Base-by-base conservation (phyloP, 2,797 vertebrate genomes). In the Cynopterus sphinx region DNA sequence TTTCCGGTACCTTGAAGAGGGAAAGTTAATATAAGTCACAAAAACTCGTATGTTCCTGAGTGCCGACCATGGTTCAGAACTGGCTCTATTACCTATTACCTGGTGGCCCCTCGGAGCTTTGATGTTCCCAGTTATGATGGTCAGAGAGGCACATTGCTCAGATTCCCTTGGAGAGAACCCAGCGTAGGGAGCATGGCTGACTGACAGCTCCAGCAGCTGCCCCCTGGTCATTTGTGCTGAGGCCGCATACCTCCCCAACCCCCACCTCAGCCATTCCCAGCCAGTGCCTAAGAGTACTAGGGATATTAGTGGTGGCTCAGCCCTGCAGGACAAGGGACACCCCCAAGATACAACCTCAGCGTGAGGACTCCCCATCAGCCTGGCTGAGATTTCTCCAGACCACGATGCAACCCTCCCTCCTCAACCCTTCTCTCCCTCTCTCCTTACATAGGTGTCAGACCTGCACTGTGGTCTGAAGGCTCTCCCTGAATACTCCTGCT, bases 1-100 rank as follows among this genome's bases (percentile, higher is more conserved):
- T 59, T 98, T 99, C 90, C 99, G 98, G 94, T 99, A 99, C 68
- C 99, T 99, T 83, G 1, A 85, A 43, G 33, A 22, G 11, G n/a
- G 9, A 63, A 15, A 46, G 49, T 82, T 28, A 11, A 36, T 15
- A 10, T 15, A 3, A 46, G 41, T 74, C 49, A 5, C 16, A 75
- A 24, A 24, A 16, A 59, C 65, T 71, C 70, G 9, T 6, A 9
- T 43, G 41, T 9, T 51, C 46, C 41, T 33, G 57, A 46, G 85
- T 12, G 2, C 39, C 51, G 84, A 63, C 21, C 49, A 11, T 1
- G 3, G 55, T 24, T 61, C 55, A 73, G 85, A 46, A 65, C 68
- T 51, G 51, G 24, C 33, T 19, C 59, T 46, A 28, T 36, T 59
- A 26, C 33, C 9, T 1, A 2, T 33, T 26, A 9, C 77, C 55